phyloP scores from a whole-genome alignment of 1,140 invertebrate genomes.

The Cherax quadricarinatus region DNA sequence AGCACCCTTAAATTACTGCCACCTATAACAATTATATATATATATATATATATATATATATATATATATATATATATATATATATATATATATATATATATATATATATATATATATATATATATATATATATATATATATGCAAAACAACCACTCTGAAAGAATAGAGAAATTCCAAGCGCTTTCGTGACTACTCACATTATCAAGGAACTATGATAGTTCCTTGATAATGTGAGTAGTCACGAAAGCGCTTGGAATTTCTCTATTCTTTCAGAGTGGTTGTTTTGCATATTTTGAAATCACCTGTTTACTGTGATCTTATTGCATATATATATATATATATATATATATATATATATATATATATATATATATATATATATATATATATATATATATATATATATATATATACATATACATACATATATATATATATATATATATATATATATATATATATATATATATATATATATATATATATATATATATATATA shows the following conservation, averaged over 20 bases:
- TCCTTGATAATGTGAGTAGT: too few relatives aligned
- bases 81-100: conserved; percentile 46
- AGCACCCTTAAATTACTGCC: too few relatives aligned
- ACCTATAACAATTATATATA: too few relatives aligned
- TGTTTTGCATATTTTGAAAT: too few relatives aligned
- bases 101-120: conserved; percentile 21
- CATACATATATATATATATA: conserved; percentile 16
- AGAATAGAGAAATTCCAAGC: too few relatives aligned
- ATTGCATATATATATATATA: conserved; percentile 14
- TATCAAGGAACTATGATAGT: too few relatives aligned
- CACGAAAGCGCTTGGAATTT: too few relatives aligned
- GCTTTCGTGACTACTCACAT: too few relatives aligned
- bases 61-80: conserved; percentile 36
- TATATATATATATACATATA: conserved; percentile 20
- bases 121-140: conserved; percentile 4
- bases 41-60: too few relatives aligned
- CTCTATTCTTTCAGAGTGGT: too few relatives aligned
- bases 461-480: conserved; percentile 21
- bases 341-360: conserved; percentile 48
- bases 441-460: conserved; percentile 13
- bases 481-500: conserved; percentile 24
- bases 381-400: conserved; percentile 36
- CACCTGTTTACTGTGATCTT: too few relatives aligned
- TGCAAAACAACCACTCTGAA: too few relatives aligned
- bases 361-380: conserved; percentile 26